Conservation (phyloP, 2,113 vertebrate genomes). For the Neolamprologus sp. region DNA sequence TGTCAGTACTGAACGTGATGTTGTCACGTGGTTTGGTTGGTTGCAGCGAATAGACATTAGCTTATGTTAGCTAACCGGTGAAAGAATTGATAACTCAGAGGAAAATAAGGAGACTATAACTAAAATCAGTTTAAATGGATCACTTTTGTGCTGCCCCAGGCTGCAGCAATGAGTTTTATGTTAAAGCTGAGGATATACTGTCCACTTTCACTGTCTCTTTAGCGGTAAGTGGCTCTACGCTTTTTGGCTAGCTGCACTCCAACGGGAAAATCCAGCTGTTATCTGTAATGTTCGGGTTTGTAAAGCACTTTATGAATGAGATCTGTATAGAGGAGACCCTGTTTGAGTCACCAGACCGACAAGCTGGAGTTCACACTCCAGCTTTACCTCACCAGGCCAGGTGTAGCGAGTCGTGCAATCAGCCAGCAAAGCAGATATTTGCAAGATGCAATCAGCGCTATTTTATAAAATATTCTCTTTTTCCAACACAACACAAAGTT, state of each 20-base stretch:
- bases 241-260: neutral
- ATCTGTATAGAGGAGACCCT: neutral
- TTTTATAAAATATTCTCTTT: neutral
- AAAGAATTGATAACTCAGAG: neutral
- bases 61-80: neutral
- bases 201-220: neutral
- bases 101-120: neutral
- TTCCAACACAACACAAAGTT: neutral
- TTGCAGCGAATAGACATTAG: neutral
- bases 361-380: neutral
- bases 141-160: neutral
- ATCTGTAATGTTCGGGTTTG: neutral
- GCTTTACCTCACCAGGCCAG: neutral
- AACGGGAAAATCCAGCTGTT: neutral
- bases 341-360: neutral
- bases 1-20: neutral
- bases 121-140: neutral
- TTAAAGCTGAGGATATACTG: neutral
- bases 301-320: neutral
- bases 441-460: rapidly evolving
- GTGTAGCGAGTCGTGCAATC: neutral
- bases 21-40: neutral
- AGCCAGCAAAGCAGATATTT: rapidly evolving
- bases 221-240: neutral
- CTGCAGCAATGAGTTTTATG: neutral